These are phyloP conservation scores for Stenichneumon culpator DNA, from an alignment of 2,888 invertebrate species.

Conservation along the genomic window DNA sequence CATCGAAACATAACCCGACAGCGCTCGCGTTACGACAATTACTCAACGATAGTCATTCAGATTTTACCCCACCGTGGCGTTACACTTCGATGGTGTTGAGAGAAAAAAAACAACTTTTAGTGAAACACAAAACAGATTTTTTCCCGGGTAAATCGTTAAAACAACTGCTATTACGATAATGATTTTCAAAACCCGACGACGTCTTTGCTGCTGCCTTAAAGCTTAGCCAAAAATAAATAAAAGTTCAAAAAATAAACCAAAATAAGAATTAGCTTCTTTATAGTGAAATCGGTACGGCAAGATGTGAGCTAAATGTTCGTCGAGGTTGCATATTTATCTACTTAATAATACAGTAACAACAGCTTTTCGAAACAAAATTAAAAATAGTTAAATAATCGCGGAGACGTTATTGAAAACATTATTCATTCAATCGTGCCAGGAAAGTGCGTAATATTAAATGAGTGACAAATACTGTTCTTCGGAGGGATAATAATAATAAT, in stretches of 20 bases:
- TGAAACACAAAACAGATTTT: neutral
- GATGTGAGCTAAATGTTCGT: no score
- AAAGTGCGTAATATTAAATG: neutral
- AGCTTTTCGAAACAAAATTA: no score
- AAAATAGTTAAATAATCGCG: no score
- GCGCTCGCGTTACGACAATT: constrained; percentile 1
- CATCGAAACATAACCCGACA: constrained; percentile 44
- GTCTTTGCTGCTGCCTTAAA: no score
- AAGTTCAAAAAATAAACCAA: no score
- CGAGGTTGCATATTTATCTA: no score
- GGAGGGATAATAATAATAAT: constrained; percentile 38
- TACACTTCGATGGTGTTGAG: neutral
- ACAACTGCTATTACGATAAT: neutral
- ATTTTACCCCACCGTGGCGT: neutral
- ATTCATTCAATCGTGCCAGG: neutral
- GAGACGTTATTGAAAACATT: neutral
- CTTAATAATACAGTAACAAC: no score
- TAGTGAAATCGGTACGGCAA: no score
- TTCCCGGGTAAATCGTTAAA: neutral
- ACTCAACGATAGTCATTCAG: constrained; percentile 26
- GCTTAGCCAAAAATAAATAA: no score
- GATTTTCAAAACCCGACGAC: no score
- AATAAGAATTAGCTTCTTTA: no score
- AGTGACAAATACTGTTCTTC: neutral
- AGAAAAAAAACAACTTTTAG: neutral